Percentiles rank a stretch among this genome's conserved stretches.
phyloP scores from a whole-genome alignment of 2,888 invertebrate species.

The Uropetala carovei region DNA sequence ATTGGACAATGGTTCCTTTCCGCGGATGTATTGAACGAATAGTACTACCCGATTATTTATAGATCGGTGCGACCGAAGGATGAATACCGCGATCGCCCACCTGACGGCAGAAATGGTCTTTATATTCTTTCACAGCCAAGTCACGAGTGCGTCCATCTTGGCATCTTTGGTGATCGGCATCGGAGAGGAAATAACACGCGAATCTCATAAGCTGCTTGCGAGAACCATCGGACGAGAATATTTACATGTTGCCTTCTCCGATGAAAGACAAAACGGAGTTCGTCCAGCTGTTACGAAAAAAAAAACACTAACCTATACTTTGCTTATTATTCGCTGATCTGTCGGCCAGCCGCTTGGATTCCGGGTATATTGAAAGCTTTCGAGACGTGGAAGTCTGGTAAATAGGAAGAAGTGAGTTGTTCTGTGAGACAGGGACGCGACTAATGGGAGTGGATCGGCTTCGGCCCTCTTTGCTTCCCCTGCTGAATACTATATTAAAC shows the following conservation, averaged over 20 bases:
- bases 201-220: neutral
- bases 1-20: slow-evolving; percentile 45
- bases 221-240: neutral
- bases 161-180: neutral
- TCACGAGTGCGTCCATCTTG: slow-evolving; percentile 46
- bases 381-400: too few relatives aligned
- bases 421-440: too few relatives aligned
- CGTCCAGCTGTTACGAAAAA: too few relatives aligned
- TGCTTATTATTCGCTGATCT: too few relatives aligned
- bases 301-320: too few relatives aligned
- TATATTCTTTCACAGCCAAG: slow-evolving; percentile 50
- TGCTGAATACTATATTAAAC: too few relatives aligned
- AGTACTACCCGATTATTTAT: neutral
- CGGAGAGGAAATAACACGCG: neutral
- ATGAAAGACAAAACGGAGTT: too few relatives aligned
- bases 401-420: too few relatives aligned
- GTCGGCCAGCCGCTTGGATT: too few relatives aligned
- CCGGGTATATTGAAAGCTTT: too few relatives aligned
- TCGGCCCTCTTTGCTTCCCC: too few relatives aligned
- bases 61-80: slow-evolving; percentile 10
- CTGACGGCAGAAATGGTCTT: slow-evolving; percentile 22
- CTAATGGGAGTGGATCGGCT: too few relatives aligned
- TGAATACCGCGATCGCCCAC: slow-evolving; percentile 35
- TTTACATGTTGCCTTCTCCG: neutral
- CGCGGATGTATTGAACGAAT: slow-evolving; percentile 49